phyloP scores from a whole-genome alignment of 2,797 vertebrate genomes.

The Silurus aristotelis region DNA sequence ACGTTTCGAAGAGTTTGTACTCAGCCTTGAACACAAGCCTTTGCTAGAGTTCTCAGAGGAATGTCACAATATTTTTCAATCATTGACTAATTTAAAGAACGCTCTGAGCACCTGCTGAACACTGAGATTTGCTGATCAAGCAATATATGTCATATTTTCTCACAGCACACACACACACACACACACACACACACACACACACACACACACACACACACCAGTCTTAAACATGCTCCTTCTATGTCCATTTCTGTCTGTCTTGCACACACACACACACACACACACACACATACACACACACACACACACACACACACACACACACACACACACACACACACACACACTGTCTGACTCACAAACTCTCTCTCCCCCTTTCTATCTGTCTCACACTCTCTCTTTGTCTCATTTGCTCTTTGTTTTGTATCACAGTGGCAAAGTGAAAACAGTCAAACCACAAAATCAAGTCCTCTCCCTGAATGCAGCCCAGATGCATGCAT shows the following conservation, averaged over 20 bases:
- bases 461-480: conserved; percentile 25
- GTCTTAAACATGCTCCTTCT: background rate
- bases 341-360: background rate
- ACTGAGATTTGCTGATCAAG: conserved; percentile 34
- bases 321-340: background rate
- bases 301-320: background rate
- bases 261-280: background rate
- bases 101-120: conserved; percentile 45
- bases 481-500: conserved; percentile 29
- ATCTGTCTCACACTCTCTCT: conserved; percentile 18
- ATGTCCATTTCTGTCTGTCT: conserved; percentile 1
- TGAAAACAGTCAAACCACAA: conserved; percentile 43
- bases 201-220: background rate
- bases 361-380: conserved; percentile 18
- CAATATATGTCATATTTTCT: conserved; percentile 52
- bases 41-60: conserved; percentile 44
- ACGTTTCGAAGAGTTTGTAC: conserved; percentile 32
- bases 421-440: conserved; percentile 40
- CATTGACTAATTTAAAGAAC: conserved; percentile 54
- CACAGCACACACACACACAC: conserved; percentile 30
- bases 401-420: conserved; percentile 16
- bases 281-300: background rate
- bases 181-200: conserved; percentile 19
- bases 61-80: conserved; percentile 57
- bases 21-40: conserved; percentile 45